phyloP scores from a whole-genome alignment of 2,113 vertebrate species.

The Brevimyrus niger region DNA sequence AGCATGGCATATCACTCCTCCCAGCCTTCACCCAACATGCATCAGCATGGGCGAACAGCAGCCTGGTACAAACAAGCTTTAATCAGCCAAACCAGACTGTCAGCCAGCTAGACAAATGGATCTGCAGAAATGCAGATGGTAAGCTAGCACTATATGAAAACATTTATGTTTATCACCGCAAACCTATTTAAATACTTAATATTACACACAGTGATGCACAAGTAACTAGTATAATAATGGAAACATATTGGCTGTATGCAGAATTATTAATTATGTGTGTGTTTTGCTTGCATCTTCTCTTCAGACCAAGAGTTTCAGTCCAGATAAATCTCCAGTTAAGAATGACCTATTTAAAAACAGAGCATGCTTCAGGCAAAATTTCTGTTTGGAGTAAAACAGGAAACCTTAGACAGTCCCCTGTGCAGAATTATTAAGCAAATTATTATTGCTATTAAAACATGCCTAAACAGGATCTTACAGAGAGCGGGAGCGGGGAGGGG shows the following conservation, averaged over 20 bases:
- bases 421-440: not conserved
- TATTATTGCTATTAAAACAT: not conserved
- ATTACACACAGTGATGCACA: not conserved
- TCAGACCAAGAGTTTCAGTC: not conserved
- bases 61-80: conserved; percentile 61
- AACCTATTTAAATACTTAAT: not conserved
- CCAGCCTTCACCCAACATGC: conserved; percentile 55
- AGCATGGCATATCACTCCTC: conserved; percentile 47
- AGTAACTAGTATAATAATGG: not conserved
- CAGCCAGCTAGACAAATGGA: conserved; percentile 34
- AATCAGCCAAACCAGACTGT: conserved; percentile 46
- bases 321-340: not conserved
- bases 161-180: not conserved
- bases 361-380: not conserved
- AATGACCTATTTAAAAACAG: not conserved
- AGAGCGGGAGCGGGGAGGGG: no score
- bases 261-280: not conserved
- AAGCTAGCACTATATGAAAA: not conserved
- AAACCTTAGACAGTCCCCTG: not conserved
- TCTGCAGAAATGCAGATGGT: conserved; percentile 43
- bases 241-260: not conserved
- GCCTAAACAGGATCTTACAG: not conserved
- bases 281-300: not conserved
- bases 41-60: conserved; percentile 65
- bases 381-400: not conserved